Conservation (phyloP, 1,140 invertebrate species). For the Thaumetopoea pityocampa region DNA sequence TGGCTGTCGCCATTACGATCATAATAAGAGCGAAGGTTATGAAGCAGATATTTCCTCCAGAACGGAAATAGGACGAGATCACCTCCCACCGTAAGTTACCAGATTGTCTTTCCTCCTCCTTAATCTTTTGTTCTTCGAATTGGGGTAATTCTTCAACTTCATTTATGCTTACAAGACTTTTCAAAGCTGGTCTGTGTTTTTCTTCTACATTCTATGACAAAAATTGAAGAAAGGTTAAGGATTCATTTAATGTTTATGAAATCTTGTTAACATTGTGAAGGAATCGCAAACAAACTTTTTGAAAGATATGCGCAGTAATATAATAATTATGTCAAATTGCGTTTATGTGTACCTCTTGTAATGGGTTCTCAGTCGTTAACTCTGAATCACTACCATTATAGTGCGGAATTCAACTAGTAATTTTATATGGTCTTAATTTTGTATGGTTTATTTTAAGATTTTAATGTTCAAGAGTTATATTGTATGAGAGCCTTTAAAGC, state of each 20-base stretch:
- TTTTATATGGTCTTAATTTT: too few species aligned
- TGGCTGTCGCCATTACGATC: constrained; percentile 69
- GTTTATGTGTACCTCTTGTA: too few species aligned
- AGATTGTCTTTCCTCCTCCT: constrained; percentile 72
- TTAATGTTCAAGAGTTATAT: too few species aligned
- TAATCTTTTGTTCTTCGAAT: constrained; percentile 58
- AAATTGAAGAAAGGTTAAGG: neutral
- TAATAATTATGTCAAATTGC: too few species aligned
- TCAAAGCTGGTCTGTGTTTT: constrained; percentile 31
- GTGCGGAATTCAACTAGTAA: too few species aligned
- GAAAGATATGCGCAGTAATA: too few species aligned
- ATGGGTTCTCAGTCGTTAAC: too few species aligned
- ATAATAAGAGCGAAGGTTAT: constrained; percentile 62
- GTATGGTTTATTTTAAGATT: too few species aligned
- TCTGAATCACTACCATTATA: too few species aligned
- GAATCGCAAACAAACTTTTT: neutral
- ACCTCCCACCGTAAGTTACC: constrained; percentile 78
- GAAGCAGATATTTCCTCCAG: constrained; percentile 73
- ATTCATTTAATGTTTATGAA: neutral
- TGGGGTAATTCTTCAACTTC: constrained; percentile 65
- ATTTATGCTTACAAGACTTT: constrained; percentile 34
- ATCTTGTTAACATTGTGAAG: neutral
- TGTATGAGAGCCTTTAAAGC: too few species aligned
- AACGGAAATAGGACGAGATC: constrained; percentile 70
- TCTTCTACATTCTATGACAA: constrained; percentile 39